These are phyloP conservation scores for Actenoides hombroni DNA, from an alignment of 2,113 vertebrate genomes.

Conservation along the genomic window DNA sequence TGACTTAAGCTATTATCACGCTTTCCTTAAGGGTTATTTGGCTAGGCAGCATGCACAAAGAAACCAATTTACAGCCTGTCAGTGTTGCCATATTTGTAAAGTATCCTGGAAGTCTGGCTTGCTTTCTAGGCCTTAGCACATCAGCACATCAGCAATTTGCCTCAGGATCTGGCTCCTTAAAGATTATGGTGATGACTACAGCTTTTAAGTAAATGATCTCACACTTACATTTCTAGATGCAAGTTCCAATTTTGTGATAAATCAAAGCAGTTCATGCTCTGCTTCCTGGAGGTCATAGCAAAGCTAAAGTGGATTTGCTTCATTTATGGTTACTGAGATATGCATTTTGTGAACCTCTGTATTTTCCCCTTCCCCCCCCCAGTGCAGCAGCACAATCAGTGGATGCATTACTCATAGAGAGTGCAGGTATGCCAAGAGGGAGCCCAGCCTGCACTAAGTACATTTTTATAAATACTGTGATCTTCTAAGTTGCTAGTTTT, in stretches of 20 bases:
- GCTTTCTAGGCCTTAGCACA: slow-evolving; percentile 11
- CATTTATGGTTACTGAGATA: slow-evolving; percentile 50
- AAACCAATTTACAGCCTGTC: slow-evolving; percentile 36
- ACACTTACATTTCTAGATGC: slow-evolving; percentile 64
- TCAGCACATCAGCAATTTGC: slow-evolving; percentile 50
- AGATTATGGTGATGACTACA: slow-evolving; percentile 56
- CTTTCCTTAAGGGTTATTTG: slow-evolving; percentile 22
- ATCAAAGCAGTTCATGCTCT: slow-evolving; percentile 66
- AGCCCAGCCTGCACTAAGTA: not conserved
- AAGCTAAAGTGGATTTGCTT: slow-evolving; percentile 64
- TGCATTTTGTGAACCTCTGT: slow-evolving; percentile 24
- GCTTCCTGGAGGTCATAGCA: slow-evolving; percentile 62
- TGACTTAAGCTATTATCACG: not conserved
- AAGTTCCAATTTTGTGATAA: slow-evolving; percentile 66
- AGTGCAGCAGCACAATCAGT: not conserved
- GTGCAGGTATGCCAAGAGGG: not conserved
- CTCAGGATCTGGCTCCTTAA: slow-evolving; percentile 58
- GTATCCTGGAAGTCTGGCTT: not conserved
- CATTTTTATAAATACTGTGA: not conserved
- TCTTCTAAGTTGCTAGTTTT: not conserved
- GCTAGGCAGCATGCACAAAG: slow-evolving; percentile 18
- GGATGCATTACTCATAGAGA: not conserved
- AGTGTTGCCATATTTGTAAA: slow-evolving; percentile 25
- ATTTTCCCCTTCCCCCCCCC: not conserved
- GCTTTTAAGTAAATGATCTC: slow-evolving; percentile 63